Percentiles rank a stretch among this genome's conserved stretches.
Conservation (phyloP, 2,888 invertebrate species). For the Rhingia rostrata region DNA sequence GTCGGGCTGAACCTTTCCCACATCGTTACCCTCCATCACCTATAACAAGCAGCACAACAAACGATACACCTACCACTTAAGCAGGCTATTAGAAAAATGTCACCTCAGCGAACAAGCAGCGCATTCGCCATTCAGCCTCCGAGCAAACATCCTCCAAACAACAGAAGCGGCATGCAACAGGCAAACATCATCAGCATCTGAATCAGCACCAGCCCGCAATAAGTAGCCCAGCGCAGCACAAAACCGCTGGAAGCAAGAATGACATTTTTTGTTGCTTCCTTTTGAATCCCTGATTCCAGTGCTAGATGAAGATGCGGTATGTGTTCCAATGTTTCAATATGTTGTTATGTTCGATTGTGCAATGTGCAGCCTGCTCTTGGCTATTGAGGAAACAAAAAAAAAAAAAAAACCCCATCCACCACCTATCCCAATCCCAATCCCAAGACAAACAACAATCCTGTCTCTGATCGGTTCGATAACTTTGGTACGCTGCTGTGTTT, state of each 20-base stretch:
- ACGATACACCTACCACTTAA: conserved; percentile 45
- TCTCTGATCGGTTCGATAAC: conserved; percentile 73
- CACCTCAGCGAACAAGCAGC: conserved; percentile 63
- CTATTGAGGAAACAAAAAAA: conserved; percentile 9
- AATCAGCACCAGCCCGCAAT: conserved; percentile 30
- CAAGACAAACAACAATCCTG: conserved; percentile 68
- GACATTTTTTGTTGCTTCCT: neutral
- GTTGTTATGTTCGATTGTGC: conserved; percentile 67
- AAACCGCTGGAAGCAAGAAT: conserved; percentile 17
- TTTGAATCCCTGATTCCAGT: conserved; percentile 53
- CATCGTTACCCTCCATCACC: neutral
- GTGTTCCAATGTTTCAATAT: conserved; percentile 71
- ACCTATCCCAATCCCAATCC: conserved; percentile 34
- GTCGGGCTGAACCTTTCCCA: neutral
- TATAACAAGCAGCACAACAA: conserved; percentile 6
- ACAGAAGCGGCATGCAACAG: conserved; percentile 33
- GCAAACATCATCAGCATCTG: conserved; percentile 39
- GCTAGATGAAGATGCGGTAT: conserved; percentile 68
- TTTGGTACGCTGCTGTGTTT: conserved; percentile 72
- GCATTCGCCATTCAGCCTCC: conserved; percentile 43
- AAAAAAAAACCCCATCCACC: conserved; percentile 14
- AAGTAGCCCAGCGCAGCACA: conserved; percentile 13
- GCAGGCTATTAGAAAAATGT: conserved; percentile 70
- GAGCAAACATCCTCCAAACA: conserved; percentile 27
- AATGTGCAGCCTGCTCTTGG: conserved; percentile 29